Evolutionary conservation across 2,113 vertebrate genomes (phyloP).

Genomic region (Phalacrocorax aristotelis): DNA sequence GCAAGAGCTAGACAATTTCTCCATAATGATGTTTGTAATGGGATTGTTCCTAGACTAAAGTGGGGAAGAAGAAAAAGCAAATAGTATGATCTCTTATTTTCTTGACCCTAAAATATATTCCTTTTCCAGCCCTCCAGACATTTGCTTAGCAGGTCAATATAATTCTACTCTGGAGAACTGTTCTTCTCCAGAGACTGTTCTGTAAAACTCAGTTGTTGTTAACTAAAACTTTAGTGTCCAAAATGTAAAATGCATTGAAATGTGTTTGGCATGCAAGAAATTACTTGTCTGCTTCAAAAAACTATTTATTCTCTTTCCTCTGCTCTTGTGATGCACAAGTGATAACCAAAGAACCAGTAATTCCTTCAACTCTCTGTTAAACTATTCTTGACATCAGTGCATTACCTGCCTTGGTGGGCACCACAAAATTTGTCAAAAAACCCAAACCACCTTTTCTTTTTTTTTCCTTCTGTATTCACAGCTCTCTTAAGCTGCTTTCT

Average conservation of each 20-base stretch:
- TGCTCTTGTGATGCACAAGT: not conserved
- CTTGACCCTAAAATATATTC: not conserved
- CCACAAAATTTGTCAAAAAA: not conserved
- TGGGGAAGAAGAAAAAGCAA: not conserved
- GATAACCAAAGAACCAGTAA: not conserved
- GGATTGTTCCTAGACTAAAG: not conserved
- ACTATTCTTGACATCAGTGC: not conserved
- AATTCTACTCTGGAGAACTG: not conserved
- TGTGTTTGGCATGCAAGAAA: not conserved
- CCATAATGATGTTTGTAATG: not conserved
- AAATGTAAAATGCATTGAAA: not conserved
- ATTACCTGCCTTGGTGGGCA: not conserved
- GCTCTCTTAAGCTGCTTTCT: not conserved
- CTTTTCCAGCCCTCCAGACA: not conserved
- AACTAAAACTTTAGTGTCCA: not conserved
- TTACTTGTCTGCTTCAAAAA: not conserved
- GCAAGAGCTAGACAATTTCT: not conserved
- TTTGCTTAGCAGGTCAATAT: not conserved
- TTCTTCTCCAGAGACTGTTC: not conserved
- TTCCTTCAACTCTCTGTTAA: not conserved
- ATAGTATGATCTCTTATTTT: not conserved
- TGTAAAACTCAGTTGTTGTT: not conserved
- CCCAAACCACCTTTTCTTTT: not conserved
- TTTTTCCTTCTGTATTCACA: not conserved
- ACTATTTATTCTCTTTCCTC: not conserved